Evolutionary conservation across 2,888 invertebrate genomes (phyloP).

Genomic region (Clostera curtula): DNA sequence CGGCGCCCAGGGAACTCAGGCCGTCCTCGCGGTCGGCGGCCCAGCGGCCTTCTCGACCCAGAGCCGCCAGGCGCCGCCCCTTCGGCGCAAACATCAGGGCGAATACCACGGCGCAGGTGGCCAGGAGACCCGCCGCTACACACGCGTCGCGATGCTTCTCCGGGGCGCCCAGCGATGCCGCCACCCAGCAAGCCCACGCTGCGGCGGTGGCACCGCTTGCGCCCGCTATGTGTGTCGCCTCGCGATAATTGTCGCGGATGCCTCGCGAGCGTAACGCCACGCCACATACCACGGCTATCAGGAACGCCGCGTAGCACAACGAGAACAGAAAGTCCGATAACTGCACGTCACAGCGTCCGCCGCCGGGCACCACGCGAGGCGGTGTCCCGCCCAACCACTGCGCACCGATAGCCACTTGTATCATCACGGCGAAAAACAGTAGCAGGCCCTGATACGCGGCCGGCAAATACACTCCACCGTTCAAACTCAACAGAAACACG

Average conservation of each 20-base stretch:
- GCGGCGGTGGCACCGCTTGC: conserved; percentile 91
- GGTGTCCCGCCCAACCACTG: conserved; percentile 90
- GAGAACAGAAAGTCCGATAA: conserved; percentile 84
- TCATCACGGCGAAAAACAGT: conserved; percentile 91
- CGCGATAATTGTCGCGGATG: conserved; percentile 94
- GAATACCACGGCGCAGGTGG: conserved; percentile 89
- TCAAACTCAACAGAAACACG: conserved; percentile 93
- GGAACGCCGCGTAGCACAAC: conserved; percentile 87
- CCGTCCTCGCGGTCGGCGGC: conserved; percentile 88
- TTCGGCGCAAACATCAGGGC: conserved; percentile 96
- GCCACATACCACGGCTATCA: conserved; percentile 89
- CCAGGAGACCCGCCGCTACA: conserved; percentile 90
- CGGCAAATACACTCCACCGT: conserved; percentile 92
- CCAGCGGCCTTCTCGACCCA: conserved; percentile 91
- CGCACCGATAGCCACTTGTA: conserved; percentile 89
- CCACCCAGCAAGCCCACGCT: conserved; percentile 89
- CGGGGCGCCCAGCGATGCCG: conserved; percentile 85
- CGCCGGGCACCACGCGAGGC: conserved; percentile 61
- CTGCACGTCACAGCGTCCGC: conserved; percentile 77
- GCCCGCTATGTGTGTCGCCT: conserved; percentile 93
- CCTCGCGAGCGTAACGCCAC: conserved; percentile 90
- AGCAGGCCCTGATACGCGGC: conserved; percentile 94
- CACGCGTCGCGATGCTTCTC: conserved; percentile 90
- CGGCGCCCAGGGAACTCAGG: conserved; percentile 84
- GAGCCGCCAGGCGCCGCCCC: conserved; percentile 92